Conservation (phyloP, 2,888 invertebrate species). For the Dorcus hopei region DNA sequence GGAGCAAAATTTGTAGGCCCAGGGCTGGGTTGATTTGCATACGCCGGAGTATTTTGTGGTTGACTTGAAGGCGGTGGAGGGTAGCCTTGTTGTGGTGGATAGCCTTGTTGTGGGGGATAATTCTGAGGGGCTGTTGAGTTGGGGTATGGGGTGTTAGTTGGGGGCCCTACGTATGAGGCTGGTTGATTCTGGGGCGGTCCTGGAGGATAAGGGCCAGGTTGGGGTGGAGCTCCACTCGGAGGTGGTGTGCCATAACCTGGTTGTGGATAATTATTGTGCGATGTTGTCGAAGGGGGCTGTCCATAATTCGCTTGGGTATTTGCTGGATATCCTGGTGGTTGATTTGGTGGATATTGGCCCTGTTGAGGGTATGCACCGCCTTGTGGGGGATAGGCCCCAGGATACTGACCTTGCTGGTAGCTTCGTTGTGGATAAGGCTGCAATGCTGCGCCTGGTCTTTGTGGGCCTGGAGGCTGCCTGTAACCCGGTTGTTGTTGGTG, state of each 20-base stretch:
- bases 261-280: conserved; percentile 58
- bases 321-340: conserved; percentile 65
- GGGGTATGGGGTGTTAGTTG: conserved; percentile 43
- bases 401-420: conserved; percentile 66
- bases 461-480: conserved; percentile 54
- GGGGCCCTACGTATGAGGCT: conserved; percentile 40
- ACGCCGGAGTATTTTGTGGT: conserved; percentile 58
- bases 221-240: conserved; percentile 37
- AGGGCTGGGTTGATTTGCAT: conserved; percentile 57
- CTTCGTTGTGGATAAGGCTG: conserved; percentile 68
- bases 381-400: conserved; percentile 64
- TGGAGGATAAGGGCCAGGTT: conserved; percentile 46
- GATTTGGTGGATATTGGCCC: conserved; percentile 62
- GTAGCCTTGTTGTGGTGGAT: conserved; percentile 57
- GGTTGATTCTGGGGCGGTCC: conserved; percentile 41
- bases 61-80: conserved; percentile 57
- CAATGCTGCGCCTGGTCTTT: conserved; percentile 58
- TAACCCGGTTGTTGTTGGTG: conserved; percentile 52
- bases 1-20: conserved; percentile 51
- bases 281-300: conserved; percentile 58
- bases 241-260: conserved; percentile 44
- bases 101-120: conserved; percentile 51
- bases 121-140: conserved; percentile 37
- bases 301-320: conserved; percentile 59
- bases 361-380: conserved; percentile 65